Percentiles rank a stretch among this genome's conserved stretches.
Evolutionary conservation across 1,140 invertebrate species (phyloP).

Genomic region (Galleria mellonella): DNA sequence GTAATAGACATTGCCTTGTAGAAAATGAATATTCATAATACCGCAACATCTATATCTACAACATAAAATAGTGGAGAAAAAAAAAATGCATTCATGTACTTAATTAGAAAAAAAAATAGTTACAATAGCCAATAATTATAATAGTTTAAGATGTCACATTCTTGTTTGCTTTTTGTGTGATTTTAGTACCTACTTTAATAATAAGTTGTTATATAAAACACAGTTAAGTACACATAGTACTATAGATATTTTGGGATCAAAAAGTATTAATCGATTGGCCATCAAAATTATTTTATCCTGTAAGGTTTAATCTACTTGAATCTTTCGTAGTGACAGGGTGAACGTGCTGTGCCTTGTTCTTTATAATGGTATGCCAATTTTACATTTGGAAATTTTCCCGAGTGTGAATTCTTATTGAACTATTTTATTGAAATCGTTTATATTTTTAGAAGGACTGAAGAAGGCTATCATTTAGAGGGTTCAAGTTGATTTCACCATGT

Average conservation of each 20-base stretch:
- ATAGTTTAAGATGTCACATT: slow-evolving; percentile 27
- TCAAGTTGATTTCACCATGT: neutral
- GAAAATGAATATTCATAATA: slow-evolving; percentile 2
- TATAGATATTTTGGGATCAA: slow-evolving; percentile 57
- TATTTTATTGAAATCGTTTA: too few relatives aligned
- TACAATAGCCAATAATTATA: slow-evolving; percentile 42
- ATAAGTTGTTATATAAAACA: neutral
- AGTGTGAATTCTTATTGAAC: too few relatives aligned
- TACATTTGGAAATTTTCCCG: too few relatives aligned
- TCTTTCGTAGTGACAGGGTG: neutral
- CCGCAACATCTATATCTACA: neutral
- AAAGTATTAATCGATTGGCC: slow-evolving; percentile 34
- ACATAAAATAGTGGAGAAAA: neutral
- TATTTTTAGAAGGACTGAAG: neutral
- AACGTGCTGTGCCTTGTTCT: neutral
- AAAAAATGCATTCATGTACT: slow-evolving; percentile 41
- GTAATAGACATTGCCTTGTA: slow-evolving; percentile 12
- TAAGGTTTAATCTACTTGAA: neutral
- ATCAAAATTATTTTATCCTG: slow-evolving; percentile 21
- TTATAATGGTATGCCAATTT: too few relatives aligned
- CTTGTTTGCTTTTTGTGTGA: slow-evolving; percentile 28
- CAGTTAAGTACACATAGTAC: neutral
- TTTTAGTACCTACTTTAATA: neutral
- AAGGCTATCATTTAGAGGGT: neutral
- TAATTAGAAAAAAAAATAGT: slow-evolving; percentile 48